Evolutionary conservation across 37 sponge, comb jelly and placozoan species (phyloP).

Genomic region (Bolinopsis microptera): DNA sequence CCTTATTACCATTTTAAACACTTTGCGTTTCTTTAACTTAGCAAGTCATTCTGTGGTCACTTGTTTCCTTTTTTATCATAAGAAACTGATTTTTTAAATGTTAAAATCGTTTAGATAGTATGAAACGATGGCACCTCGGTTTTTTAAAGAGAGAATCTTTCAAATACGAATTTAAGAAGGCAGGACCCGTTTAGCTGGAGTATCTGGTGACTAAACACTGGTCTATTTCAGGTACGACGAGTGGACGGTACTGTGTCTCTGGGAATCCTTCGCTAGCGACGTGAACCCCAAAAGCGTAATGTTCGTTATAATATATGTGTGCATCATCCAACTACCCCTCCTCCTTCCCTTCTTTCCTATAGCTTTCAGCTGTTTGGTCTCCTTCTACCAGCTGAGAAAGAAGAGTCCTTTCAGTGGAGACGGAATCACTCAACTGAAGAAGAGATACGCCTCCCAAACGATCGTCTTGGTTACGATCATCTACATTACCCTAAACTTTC

Average conservation of each 20-base stretch:
- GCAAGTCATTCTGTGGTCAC: too few relatives aligned
- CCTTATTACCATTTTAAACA: not conserved
- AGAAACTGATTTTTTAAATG: too few relatives aligned
- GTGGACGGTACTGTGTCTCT: not conserved
- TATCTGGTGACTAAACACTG: too few relatives aligned
- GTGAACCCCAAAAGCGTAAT: not conserved
- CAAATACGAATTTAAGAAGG: too few relatives aligned
- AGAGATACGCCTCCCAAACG: conserved; percentile 32
- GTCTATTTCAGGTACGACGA: not conserved
- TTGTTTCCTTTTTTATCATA: too few relatives aligned
- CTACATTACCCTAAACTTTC: conserved; percentile 21
- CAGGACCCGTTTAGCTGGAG: too few relatives aligned
- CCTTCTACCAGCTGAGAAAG: not conserved
- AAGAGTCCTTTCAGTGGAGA: not conserved
- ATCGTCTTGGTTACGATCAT: not conserved
- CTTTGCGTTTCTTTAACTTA: too few relatives aligned
- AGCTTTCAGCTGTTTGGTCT: not conserved
- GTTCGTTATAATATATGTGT: not conserved
- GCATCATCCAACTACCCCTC: not conserved
- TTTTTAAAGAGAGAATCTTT: too few relatives aligned
- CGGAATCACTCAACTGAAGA: not conserved
- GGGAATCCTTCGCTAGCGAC: not conserved
- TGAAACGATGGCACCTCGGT: too few relatives aligned
- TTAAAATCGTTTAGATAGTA: too few relatives aligned
- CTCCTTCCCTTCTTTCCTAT: conserved; percentile 22